A percentile compares a stretch with the other conserved stretches of the same genome.
Conservation (phyloP, 2,113 vertebrate genomes). For the Xenopus tropicalis region UCB_Xtro_10.0 CM004443.2:33086501-33087000, state of each 20-base stretch:
- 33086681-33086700: neutral
- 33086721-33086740: neutral
- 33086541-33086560: no score
- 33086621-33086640: no score
- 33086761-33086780: neutral
- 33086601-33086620: no score
- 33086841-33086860: conserved; percentile 24
- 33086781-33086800: conserved; percentile 14
- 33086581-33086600: no score
- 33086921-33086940: conserved; percentile 34
- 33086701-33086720: neutral
- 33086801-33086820: conserved; percentile 20
- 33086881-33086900: conserved; percentile 37
- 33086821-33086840: neutral
- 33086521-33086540: no score
- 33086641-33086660: no score
- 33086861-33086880: conserved; percentile 31
- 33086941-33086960: conserved; percentile 38
- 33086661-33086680: no score
- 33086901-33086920: conserved; percentile 33
- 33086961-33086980: conserved; percentile 36
- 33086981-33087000: conserved; percentile 24
- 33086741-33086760: neutral
- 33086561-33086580: no score
- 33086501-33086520: no score